A percentile compares a stretch with the other conserved stretches of the same genome.
These are phyloP conservation scores for Operophtera brumata DNA, from an alignment of 2,888 invertebrate species.

Conservation along the genomic window DNA sequence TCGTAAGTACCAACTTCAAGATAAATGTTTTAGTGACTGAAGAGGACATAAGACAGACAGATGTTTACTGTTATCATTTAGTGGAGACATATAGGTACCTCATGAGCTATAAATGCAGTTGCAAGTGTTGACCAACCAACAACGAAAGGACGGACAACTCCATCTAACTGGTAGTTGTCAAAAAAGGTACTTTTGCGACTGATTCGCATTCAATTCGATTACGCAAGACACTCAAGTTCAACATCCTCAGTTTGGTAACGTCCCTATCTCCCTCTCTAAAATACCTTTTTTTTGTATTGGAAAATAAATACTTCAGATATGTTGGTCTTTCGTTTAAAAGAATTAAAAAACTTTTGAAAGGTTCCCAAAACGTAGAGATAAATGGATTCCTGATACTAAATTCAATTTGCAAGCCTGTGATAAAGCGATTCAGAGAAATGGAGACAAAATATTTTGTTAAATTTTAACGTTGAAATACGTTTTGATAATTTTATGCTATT, in stretches of 20 bases:
- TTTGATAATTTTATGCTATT: neutral
- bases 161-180: too few relatives aligned
- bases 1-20: conserved; percentile 50
- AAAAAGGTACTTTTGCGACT: too few relatives aligned
- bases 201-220: neutral
- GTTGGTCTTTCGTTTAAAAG: neutral
- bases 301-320: too few relatives aligned
- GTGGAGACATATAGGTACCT: too few relatives aligned
- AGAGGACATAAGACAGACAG: neutral
- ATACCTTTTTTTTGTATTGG: too few relatives aligned
- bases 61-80: too few relatives aligned
- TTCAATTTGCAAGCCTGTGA: conserved; percentile 6
- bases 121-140: too few relatives aligned
- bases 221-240: neutral
- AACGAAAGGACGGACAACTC: too few relatives aligned
- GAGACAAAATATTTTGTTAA: neutral
- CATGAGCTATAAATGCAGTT: too few relatives aligned
- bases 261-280: too few relatives aligned
- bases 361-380: conserved; percentile 1
- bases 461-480: neutral
- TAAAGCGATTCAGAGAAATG: conserved; percentile 12
- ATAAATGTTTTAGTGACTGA: neutral
- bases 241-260: too few relatives aligned
- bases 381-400: conserved; percentile 9
- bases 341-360: neutral